Evolutionary conservation across 1,140 invertebrate species (phyloP).

Genomic region (Drosophila obscura): DNA sequence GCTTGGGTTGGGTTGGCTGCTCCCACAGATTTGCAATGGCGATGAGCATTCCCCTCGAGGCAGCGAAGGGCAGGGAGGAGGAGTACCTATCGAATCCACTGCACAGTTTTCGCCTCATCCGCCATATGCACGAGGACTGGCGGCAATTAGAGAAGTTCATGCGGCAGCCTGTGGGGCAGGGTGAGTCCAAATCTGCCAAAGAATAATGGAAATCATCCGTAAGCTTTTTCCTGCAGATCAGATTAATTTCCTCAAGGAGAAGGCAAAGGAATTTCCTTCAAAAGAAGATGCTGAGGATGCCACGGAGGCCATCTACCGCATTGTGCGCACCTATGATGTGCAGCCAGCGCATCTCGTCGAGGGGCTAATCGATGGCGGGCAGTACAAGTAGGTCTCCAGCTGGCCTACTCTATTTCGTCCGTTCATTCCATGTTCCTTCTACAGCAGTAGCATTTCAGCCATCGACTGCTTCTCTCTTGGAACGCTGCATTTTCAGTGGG

Average conservation of each 20-base stretch:
- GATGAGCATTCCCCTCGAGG: constrained; percentile 5
- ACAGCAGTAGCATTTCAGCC: constrained; percentile 26
- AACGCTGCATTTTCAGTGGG: constrained; percentile 4
- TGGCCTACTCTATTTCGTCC: no score
- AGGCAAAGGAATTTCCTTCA: constrained; percentile 89
- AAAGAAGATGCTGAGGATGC: constrained; percentile 95
- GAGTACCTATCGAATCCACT: constrained; percentile 62
- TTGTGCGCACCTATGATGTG: constrained; percentile 97
- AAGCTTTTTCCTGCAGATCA: constrained; percentile 48
- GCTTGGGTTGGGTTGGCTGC: background rate
- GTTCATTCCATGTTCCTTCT: background rate
- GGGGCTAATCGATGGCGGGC: constrained; percentile 93
- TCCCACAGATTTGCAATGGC: constrained; percentile 23
- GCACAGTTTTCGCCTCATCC: constrained; percentile 46
- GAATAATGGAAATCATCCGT: background rate
- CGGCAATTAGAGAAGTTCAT: constrained; percentile 13
- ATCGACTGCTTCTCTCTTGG: constrained; percentile 51
- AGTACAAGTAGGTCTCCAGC: constrained; percentile 88
- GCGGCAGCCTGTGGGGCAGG: constrained; percentile 76
- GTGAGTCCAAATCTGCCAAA: constrained; percentile 84
- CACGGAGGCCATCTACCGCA: constrained; percentile 93
- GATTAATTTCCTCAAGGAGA: constrained; percentile 88
- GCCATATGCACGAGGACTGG: constrained; percentile 58
- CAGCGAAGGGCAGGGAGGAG: constrained; percentile 27
- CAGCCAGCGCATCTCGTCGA: constrained; percentile 92